Evolutionary conservation across 2,113 vertebrate genomes (phyloP).

Genomic region (Megatriorchis doriae): DNA sequence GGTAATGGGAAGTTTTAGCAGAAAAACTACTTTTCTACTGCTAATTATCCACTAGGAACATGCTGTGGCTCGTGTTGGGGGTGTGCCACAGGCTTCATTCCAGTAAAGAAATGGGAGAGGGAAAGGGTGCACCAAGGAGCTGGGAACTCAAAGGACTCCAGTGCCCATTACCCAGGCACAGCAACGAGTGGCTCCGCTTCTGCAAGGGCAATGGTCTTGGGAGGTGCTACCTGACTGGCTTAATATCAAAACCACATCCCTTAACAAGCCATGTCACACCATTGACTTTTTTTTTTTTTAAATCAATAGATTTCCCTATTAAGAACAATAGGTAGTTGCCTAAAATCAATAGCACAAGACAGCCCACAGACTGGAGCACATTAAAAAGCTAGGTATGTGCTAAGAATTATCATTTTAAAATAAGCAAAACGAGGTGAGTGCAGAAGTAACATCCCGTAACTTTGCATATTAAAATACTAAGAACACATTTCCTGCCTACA

Average conservation of each 20-base stretch:
- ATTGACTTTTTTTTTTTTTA: neutral
- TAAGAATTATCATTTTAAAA: neutral
- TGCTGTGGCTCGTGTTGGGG: accelerated
- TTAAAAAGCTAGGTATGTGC: neutral
- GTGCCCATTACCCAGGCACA: neutral
- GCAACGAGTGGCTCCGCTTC: neutral
- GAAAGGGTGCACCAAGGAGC: neutral
- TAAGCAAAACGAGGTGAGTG: neutral
- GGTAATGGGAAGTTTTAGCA: neutral
- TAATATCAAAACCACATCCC: neutral
- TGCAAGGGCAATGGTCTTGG: neutral
- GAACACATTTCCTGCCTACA: neutral
- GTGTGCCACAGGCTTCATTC: neutral
- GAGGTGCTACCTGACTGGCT: neutral
- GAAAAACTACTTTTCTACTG: neutral
- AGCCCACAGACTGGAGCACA: neutral
- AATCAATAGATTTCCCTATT: neutral
- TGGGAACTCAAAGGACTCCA: neutral
- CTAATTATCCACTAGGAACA: neutral
- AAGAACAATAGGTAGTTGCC: neutral
- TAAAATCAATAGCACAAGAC: neutral
- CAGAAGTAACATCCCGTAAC: neutral
- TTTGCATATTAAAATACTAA: neutral
- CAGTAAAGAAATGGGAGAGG: neutral
- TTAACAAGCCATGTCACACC: neutral